These are phyloP conservation scores for Rhombomys opimus DNA, from an alignment of 2,113 vertebrate genomes.

Conservation along the genomic window DNA sequence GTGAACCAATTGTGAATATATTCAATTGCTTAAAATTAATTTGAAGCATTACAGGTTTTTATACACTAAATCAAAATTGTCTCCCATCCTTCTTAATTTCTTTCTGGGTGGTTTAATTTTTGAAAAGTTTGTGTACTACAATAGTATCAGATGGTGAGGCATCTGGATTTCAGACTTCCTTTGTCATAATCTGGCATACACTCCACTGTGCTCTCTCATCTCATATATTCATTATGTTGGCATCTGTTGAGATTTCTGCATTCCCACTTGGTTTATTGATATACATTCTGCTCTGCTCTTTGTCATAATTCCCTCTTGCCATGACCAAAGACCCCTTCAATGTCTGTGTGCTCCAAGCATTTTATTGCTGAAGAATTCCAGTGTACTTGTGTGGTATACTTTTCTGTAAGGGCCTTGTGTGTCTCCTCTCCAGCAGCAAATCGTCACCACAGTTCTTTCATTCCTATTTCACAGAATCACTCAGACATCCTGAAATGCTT, in stretches of 20 bases:
- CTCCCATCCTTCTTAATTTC: not conserved
- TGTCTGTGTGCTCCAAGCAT: not conserved
- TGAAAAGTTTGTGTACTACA: not conserved
- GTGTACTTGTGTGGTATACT: not conserved
- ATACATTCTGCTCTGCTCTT: not conserved
- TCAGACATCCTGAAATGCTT: not conserved
- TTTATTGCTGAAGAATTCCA: not conserved
- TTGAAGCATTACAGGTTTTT: not conserved
- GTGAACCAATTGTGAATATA: not conserved
- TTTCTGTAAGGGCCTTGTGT: not conserved
- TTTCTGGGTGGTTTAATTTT: slow-evolving; percentile 28
- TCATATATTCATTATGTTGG: not conserved
- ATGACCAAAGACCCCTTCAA: not conserved
- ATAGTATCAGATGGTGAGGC: not conserved
- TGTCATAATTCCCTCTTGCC: slow-evolving; percentile 37
- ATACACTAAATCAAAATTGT: not conserved
- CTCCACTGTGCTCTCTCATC: not conserved
- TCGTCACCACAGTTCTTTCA: not conserved
- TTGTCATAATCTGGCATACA: slow-evolving; percentile 7
- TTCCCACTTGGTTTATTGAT: slow-evolving; percentile 20
- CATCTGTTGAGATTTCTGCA: slow-evolving; percentile 48
- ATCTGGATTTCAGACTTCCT: not conserved
- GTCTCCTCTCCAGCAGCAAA: not conserved
- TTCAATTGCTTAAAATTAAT: not conserved
- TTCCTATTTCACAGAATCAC: not conserved